Base-by-base conservation (phyloP, 2,888 invertebrate species). In the Leucoptera coffeella region DNA sequence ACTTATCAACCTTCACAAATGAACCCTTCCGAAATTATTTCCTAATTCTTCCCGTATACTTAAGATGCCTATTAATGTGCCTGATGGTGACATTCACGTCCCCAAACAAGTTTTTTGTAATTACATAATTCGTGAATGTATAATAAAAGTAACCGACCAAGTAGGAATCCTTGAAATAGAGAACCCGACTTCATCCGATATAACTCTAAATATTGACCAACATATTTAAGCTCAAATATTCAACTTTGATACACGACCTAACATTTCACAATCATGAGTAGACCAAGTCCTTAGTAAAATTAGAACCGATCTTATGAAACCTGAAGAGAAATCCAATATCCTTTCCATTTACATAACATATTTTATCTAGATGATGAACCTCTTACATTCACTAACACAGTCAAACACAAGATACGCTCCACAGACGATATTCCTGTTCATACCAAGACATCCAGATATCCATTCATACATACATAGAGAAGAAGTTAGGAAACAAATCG, bases 321-420 rank as follows among this genome's bases (percentile, higher is more conserved):
- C 8, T 8, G 17, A 17, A 17, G 17, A 17, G 8, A 17, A 17
- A 8, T 7, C 17, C 8, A 17, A 17, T 8, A 6, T 17, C 6
- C 6, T 7, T 7, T 17, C 8, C 6, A 6, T 17, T 8, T 17
- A n/a, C n/a, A n/a, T n/a, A n/a, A 8, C 17, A 32, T 36, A 14
- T 31, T 35, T 24, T 32, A 27, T 22, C 15, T 25, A 13, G 32
- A 32, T n/a, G 25, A 25, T 11, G 26, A 29, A 9, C 27, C 27
- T 4, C 25, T 38, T 12, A 33, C 32, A 12, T 35, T 38, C 14
- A 35, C 34, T 6, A 34, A 34, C 27, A 25, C 30, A 11, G 30
- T 37, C 5, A 38, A 36, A 34, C 35, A 39, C 22, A n/a, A 25
- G 25, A 39, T 41, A 4, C 30, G 27, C 20, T 35, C 37, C 11